These are phyloP conservation scores for Lepidochitona cinerea DNA, from an alignment of 2,888 invertebrate genomes.

Conservation along the genomic window DNA sequence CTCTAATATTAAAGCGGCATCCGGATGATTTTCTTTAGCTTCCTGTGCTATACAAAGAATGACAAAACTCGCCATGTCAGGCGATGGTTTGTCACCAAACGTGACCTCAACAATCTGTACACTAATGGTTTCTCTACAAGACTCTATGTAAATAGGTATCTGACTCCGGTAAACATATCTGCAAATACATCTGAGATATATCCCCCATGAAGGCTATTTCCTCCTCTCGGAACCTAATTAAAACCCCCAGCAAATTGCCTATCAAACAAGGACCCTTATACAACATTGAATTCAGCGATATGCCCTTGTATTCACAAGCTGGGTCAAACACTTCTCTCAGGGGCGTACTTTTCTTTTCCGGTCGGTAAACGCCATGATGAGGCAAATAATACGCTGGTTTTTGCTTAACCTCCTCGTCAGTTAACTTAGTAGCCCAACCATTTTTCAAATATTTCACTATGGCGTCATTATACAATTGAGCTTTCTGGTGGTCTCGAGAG, in stretches of 20 bases:
- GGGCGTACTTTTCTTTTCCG: constrained; percentile 11
- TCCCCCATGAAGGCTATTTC: constrained; percentile 17
- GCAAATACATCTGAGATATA: constrained; percentile 8
- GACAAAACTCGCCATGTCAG: constrained; percentile 11
- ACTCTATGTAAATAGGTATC: constrained; percentile 7
- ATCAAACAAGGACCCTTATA: constrained; percentile 5
- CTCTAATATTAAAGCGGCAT: constrained; percentile 12
- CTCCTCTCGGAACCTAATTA: background rate
- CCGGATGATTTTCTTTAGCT: background rate
- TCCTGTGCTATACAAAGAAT: constrained; percentile 14
- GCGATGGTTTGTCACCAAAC: constrained; percentile 6
- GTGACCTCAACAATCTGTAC: too few relatives aligned
- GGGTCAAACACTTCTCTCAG: constrained; percentile 18
- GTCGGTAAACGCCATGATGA: constrained; percentile 19
- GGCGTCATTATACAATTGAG: background rate
- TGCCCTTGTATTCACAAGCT: background rate
- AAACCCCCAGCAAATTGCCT: constrained; percentile 3
- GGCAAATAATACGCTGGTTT: constrained; percentile 12
- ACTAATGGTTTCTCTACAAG: constrained; percentile 17
- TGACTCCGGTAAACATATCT: background rate
- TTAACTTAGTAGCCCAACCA: background rate
- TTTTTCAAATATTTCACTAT: constrained; percentile 1
- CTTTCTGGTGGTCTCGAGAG: background rate
- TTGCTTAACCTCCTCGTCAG: constrained; percentile 1
- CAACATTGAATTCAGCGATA: constrained; percentile 4